Percentiles rank a stretch among this genome's conserved stretches.
Evolutionary conservation across 2,888 invertebrate species (phyloP).

Genomic region (Acanthacorydalis orientalis): DNA sequence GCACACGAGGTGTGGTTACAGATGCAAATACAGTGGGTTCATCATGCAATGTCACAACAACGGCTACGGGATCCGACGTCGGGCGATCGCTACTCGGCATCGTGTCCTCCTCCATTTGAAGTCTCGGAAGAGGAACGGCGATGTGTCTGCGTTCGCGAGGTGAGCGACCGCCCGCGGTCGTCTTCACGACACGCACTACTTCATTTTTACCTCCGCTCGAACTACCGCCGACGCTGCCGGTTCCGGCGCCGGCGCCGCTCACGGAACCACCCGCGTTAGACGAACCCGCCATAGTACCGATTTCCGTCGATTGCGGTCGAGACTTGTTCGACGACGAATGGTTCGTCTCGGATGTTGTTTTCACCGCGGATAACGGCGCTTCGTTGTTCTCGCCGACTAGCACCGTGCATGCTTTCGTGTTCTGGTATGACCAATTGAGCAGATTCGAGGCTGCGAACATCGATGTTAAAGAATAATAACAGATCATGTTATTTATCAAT

Average conservation of each 20-base stretch:
- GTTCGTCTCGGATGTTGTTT: slow-evolving; percentile 53
- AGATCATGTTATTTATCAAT: slow-evolving; percentile 1
- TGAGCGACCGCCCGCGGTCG: too few species aligned
- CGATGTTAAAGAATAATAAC: slow-evolving; percentile 7
- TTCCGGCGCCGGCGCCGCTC: slow-evolving; percentile 5
- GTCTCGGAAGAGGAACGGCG: slow-evolving; percentile 4
- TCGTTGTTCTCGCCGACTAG: slow-evolving; percentile 64
- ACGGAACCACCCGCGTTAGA: slow-evolving; percentile 23
- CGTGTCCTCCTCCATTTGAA: background rate
- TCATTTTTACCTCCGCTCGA: slow-evolving; percentile 26
- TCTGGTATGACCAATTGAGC: slow-evolving; percentile 72
- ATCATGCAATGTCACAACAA: slow-evolving; percentile 3
- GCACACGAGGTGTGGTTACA: background rate
- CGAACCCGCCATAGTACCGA: slow-evolving; percentile 21
- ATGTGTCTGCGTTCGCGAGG: slow-evolving; percentile 52
- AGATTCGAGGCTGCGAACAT: slow-evolving; percentile 55
- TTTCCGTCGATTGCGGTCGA: slow-evolving; percentile 40
- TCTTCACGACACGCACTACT: slow-evolving; percentile 8
- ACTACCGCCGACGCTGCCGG: slow-evolving; percentile 17
- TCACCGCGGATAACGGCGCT: slow-evolving; percentile 43
- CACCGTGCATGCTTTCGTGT: slow-evolving; percentile 68
- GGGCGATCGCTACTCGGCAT: background rate
- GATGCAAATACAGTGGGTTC: slow-evolving; percentile 4
- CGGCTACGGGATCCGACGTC: background rate
- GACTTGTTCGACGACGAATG: slow-evolving; percentile 49